Conservation (phyloP, 2,888 invertebrate genomes). For the Trichopria drosophilae region DNA sequence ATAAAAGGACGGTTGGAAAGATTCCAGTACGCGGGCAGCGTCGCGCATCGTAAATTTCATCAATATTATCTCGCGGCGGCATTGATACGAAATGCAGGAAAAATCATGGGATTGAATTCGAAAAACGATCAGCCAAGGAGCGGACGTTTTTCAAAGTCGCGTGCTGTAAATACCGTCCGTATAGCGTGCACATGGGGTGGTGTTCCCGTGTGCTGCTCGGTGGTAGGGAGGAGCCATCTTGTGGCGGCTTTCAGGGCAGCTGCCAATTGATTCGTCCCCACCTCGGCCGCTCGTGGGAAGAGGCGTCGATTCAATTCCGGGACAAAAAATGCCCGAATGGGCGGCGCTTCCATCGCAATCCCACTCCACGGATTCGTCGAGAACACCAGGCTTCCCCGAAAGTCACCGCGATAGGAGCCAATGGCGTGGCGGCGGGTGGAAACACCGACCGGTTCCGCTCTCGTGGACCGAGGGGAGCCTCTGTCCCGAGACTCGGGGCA, state of each 20-base stretch:
- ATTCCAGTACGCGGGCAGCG: too few species aligned
- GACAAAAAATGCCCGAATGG: slow-evolving; percentile 47
- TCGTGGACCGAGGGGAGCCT: slow-evolving; percentile 48
- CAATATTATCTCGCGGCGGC: too few species aligned
- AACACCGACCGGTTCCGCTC: slow-evolving; percentile 49
- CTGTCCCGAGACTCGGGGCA: slow-evolving; percentile 49
- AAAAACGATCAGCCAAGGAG: too few species aligned
- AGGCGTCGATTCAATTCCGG: slow-evolving; percentile 56
- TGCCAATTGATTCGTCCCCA: slow-evolving; percentile 58
- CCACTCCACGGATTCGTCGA: too few species aligned
- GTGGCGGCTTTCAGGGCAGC: slow-evolving; percentile 54
- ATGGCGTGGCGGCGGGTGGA: slow-evolving; percentile 48
- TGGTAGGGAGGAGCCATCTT: slow-evolving; percentile 58
- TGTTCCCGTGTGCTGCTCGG: too few species aligned
- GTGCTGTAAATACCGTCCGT: background rate
- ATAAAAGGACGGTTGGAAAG: too few species aligned
- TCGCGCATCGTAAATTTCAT: too few species aligned
- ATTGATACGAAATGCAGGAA: too few species aligned
- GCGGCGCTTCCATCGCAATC: slow-evolving; percentile 43
- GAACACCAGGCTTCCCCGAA: slow-evolving; percentile 33
- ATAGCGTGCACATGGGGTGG: slow-evolving; percentile 38
- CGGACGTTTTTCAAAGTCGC: background rate
- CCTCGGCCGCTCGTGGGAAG: slow-evolving; percentile 38
- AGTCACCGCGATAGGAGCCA: slow-evolving; percentile 40
- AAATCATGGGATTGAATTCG: too few species aligned